These are phyloP conservation scores for Eupithecia centaureata DNA, from an alignment of 2,888 invertebrate genomes.

Conservation along the genomic window DNA sequence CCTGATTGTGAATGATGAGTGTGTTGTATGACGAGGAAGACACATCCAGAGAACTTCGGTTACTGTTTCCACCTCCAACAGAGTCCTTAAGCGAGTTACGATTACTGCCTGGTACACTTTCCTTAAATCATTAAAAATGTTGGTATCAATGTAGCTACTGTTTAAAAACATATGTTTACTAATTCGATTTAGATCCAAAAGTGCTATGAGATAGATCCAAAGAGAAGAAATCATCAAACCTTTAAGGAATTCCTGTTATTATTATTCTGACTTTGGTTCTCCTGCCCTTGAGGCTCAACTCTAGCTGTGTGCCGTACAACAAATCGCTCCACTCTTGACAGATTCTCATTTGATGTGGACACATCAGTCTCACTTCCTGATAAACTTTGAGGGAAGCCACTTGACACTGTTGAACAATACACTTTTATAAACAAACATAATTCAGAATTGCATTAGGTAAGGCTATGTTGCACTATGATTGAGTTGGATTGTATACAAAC, in stretches of 20 bases:
- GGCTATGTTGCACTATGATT: not conserved
- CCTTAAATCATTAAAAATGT: conserved; percentile 50
- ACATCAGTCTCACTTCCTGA: conserved; percentile 96
- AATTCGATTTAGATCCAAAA: not conserved
- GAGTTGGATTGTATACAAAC: not conserved
- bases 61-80: conserved; percentile 83
- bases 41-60: conserved; percentile 87
- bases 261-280: conserved; percentile 84
- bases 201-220: no score
- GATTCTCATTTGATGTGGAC: conserved; percentile 94
- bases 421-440: not conserved
- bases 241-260: conserved; percentile 85
- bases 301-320: conserved; percentile 91
- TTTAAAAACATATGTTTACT: not conserved
- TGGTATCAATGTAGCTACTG: not conserved
- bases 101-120: conserved; percentile 81
- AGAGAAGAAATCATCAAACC: conserved; percentile 52
- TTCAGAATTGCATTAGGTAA: no score
- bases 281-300: conserved; percentile 96
- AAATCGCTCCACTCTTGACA: conserved; percentile 93
- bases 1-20: conserved; percentile 91
- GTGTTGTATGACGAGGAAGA: conserved; percentile 93
- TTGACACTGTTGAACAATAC: conserved; percentile 64
- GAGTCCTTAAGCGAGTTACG: conserved; percentile 86
- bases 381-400: conserved; percentile 88